Conservation (phyloP, 2,888 invertebrate species). For the Microctonus brassicae region DNA sequence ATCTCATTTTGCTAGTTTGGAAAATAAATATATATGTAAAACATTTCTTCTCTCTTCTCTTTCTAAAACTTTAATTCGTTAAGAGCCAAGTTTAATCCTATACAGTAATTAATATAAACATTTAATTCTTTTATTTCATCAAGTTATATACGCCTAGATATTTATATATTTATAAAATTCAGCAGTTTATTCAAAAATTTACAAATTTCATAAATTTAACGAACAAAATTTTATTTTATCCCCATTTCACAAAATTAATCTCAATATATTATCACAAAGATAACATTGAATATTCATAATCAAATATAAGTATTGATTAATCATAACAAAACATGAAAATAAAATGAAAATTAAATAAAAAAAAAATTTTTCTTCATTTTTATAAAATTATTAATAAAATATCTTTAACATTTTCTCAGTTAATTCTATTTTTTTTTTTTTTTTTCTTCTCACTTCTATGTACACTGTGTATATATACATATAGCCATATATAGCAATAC, state of each 20-base stretch:
- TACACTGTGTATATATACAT: not conserved
- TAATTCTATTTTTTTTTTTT: too few relatives aligned
- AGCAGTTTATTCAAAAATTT: not conserved
- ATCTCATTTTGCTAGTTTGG: not conserved
- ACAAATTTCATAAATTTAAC: not conserved
- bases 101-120: not conserved
- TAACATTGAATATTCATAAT: not conserved
- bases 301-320: too few relatives aligned
- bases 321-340: not conserved
- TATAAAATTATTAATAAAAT: slow-evolving; percentile 4
- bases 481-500: not conserved
- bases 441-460: too few relatives aligned
- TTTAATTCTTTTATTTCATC: not conserved
- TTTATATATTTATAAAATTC: not conserved
- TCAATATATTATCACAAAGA: not conserved
- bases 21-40: not conserved
- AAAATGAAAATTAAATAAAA: too few relatives aligned
- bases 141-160: not conserved
- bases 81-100: not conserved
- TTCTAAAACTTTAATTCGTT: not conserved
- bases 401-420: too few relatives aligned
- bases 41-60: not conserved
- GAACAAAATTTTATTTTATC: not conserved
- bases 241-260: not conserved
- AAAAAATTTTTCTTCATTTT: too few relatives aligned